phyloP scores from a whole-genome alignment of 2,113 vertebrate species.

The Pteronura brasiliensis region DNA sequence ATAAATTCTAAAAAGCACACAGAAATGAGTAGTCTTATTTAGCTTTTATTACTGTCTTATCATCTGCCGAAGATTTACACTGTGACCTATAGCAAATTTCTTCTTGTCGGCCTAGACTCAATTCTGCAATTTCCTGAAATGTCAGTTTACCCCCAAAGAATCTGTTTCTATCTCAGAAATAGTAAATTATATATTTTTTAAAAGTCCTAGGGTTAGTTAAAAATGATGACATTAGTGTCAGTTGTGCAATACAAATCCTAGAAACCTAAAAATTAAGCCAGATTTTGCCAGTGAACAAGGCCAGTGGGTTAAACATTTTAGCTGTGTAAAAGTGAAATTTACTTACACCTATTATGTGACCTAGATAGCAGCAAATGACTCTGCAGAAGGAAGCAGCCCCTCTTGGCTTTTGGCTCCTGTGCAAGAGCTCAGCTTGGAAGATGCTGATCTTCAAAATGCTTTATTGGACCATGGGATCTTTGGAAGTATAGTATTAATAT shows the following conservation, averaged over 20 bases:
- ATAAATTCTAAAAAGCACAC: neutral
- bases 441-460: neutral
- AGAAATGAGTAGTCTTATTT: neutral
- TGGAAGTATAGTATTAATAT: neutral
- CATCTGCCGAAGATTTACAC: neutral
- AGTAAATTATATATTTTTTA: neutral
- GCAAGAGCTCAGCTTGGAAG: neutral
- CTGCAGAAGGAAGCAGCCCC: neutral
- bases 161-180: neutral
- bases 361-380: neutral
- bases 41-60: neutral
- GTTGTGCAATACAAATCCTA: neutral
- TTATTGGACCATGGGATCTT: neutral
- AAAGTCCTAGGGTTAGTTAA: neutral
- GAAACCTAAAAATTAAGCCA: neutral
- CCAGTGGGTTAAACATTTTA: neutral
- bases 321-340: neutral
- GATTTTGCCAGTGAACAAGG: neutral
- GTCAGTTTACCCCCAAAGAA: neutral
- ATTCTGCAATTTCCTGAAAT: neutral
- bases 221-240: neutral
- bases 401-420: neutral
- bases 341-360: neutral
- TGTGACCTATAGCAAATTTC: neutral
- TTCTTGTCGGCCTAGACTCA: neutral